phyloP scores from a whole-genome alignment of 64 coral and sea anemone genomes.

The Montipora capricornis region DNA sequence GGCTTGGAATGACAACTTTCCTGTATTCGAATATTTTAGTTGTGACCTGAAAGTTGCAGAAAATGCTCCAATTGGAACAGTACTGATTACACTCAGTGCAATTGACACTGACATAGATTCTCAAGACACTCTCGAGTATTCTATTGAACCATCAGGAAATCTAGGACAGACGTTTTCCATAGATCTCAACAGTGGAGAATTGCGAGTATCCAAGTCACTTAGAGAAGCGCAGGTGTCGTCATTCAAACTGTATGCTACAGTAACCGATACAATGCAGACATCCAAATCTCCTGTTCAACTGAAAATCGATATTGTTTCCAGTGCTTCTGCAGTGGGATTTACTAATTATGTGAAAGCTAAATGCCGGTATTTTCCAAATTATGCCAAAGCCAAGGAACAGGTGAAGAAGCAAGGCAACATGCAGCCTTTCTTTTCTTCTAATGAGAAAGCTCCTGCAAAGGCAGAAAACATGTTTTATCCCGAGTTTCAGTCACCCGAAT shows the following conservation, averaged over 20 bases:
- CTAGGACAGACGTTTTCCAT: constrained; percentile 68
- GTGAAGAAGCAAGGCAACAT: constrained; percentile 47
- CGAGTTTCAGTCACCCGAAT: neutral
- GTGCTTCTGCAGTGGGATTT: constrained; percentile 64
- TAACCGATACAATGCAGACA: constrained; percentile 68
- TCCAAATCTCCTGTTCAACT: constrained; percentile 68
- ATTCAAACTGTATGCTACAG: constrained; percentile 61
- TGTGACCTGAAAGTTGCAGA: constrained; percentile 71
- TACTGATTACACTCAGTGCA: constrained; percentile 71
- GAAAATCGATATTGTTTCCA: constrained; percentile 67
- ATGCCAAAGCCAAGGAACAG: constrained; percentile 44
- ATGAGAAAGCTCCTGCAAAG: constrained; percentile 31
- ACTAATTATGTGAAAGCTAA: constrained; percentile 58
- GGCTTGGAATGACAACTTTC: constrained; percentile 86
- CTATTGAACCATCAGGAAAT: constrained; percentile 61
- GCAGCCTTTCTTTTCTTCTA: constrained; percentile 51
- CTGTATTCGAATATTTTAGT: constrained; percentile 81
- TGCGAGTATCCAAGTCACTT: constrained; percentile 78
- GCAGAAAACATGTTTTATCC: constrained; percentile 65
- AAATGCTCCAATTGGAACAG: constrained; percentile 69
- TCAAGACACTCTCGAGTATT: constrained; percentile 1
- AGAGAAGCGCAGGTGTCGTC: constrained; percentile 1
- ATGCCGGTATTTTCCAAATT: constrained; percentile 46
- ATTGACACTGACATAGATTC: constrained; percentile 88
- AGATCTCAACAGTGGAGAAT: constrained; percentile 63